Base-by-base conservation (phyloP, 2,113 vertebrate genomes). In the Protobothrops flavoviridis region DNA sequence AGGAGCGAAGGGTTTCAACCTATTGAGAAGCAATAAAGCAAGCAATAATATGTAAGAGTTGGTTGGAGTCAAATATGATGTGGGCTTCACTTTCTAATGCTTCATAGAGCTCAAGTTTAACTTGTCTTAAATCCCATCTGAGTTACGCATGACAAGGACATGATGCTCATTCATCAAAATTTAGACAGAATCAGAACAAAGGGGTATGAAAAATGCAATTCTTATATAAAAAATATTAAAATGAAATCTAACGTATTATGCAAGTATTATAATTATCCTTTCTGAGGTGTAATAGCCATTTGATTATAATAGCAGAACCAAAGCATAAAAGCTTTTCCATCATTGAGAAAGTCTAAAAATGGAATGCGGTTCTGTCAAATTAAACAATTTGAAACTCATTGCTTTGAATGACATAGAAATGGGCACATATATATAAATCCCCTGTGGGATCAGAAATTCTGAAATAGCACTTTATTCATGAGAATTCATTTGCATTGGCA, bases 121-220 rank as follows among this genome's bases (percentile, higher is more conserved):
- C 95, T 94, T 94, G 94, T 89, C 92, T 94, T 90, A 95, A 96
- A 96, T 95, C 95, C 93, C 0, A 0, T 94, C 94, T 95, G 94
- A 96, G 93, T 95, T 91, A 94, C 94, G 96, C 97, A 97, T 95
- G 96, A 96, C 94, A 97, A 96, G 95, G 96, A 97, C 97, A 95
- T 97, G 96, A 98, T 98, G 97, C 96, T 97, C 98, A 97, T 98
- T 98, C 97, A 98, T 97, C 97, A 96, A 94, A 98, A 98, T 98
- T 97, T 94, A 96, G 86, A 52, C 57, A 88, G 24, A 26, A 74
- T 7, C 95, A 96, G 95, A 43, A 26, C 97, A 96, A 88, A 93
- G 96, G 90, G 94, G 97, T 95, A 96, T 24, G 96, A 96, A 97
- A 95, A 91, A 94, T 93, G 96, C 93, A 93, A 52, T 53, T 53